A percentile compares a stretch with the other conserved stretches of the same genome.
Conservation (phyloP, 2,797 vertebrate species). For the Hippocampus kuda region DNA sequence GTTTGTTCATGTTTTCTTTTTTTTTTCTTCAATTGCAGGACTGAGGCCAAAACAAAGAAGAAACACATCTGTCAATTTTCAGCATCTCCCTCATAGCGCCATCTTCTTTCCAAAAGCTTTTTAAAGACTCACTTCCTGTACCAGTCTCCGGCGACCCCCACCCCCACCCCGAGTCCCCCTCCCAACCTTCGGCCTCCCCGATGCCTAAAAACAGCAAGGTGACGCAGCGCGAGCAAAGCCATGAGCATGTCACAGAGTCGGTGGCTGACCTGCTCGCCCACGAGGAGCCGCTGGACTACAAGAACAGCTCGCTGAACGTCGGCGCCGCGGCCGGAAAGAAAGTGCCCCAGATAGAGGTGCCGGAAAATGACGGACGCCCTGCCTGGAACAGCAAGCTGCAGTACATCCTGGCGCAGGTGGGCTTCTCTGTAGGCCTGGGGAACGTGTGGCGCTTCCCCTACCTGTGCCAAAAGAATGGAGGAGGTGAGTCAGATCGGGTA, state of each 20-base stretch:
- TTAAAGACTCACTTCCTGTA: slow-evolving; percentile 7
- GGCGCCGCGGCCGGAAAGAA: slow-evolving; percentile 49
- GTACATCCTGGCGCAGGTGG: slow-evolving; percentile 91
- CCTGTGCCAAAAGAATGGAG: slow-evolving; percentile 92
- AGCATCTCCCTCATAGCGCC: slow-evolving; percentile 16
- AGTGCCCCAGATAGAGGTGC: slow-evolving; percentile 52
- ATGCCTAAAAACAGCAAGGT: slow-evolving; percentile 96
- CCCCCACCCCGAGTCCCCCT: slow-evolving; percentile 13
- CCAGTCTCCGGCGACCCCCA: slow-evolving; percentile 5
- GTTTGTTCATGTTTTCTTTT: slow-evolving; percentile 1
- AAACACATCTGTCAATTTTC: slow-evolving; percentile 4
- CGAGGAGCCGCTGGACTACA: slow-evolving; percentile 83
- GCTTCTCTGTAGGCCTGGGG: slow-evolving; percentile 88
- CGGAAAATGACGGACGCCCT: slow-evolving; percentile 68
- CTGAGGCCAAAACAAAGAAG: slow-evolving; percentile 18
- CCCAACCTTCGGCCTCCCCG: slow-evolving; percentile 43
- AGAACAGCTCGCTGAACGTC: slow-evolving; percentile 76
- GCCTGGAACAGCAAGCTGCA: slow-evolving; percentile 93
- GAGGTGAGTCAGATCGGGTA: slow-evolving; percentile 68
- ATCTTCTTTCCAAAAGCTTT: slow-evolving; percentile 1
- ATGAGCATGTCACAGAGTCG: slow-evolving; percentile 85
- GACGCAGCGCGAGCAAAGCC: slow-evolving; percentile 82
- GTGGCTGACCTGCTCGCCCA: slow-evolving; percentile 88
- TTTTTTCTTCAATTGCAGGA: slow-evolving; percentile 34
- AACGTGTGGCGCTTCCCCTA: slow-evolving; percentile 95